Evolutionary conservation across 2,113 vertebrate species (phyloP).

Genomic region (Bubalus kerabau): DNA sequence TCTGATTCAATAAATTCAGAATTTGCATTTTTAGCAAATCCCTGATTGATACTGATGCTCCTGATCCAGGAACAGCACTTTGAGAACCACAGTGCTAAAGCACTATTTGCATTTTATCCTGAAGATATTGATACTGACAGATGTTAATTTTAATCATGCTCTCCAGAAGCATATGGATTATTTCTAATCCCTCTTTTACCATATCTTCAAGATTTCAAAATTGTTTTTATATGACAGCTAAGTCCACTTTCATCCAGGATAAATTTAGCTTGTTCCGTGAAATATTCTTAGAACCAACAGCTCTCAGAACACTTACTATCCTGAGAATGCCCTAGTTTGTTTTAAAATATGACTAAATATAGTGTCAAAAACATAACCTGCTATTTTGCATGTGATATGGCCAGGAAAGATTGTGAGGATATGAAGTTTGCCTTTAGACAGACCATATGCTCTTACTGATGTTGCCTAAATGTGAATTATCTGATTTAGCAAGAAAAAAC

Average conservation of each 20-base stretch:
- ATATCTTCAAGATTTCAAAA: constrained; percentile 10
- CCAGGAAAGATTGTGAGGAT: background rate
- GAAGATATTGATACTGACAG: background rate
- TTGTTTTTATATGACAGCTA: background rate
- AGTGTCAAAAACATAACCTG: background rate
- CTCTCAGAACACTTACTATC: background rate
- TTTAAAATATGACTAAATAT: constrained; percentile 38
- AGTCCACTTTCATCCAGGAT: constrained; percentile 13
- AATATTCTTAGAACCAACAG: constrained; percentile 19
- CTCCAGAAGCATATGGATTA: background rate
- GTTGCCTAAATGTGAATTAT: background rate
- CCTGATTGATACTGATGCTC: background rate
- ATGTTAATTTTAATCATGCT: constrained; percentile 20
- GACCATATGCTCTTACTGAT: constrained; percentile 37
- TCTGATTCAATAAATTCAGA: background rate
- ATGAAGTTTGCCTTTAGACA: constrained; percentile 31
- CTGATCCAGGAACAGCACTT: background rate
- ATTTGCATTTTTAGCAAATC: background rate
- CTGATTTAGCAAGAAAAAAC: constrained; percentile 31
- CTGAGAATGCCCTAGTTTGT: constrained; percentile 15
- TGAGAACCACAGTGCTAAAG: background rate
- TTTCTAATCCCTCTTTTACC: background rate
- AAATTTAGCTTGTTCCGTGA: constrained; percentile 17
- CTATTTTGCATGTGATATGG: background rate
- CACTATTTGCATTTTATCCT: background rate